phyloP scores from a whole-genome alignment of 1,140 invertebrate genomes.

The Periplaneta americana region DNA sequence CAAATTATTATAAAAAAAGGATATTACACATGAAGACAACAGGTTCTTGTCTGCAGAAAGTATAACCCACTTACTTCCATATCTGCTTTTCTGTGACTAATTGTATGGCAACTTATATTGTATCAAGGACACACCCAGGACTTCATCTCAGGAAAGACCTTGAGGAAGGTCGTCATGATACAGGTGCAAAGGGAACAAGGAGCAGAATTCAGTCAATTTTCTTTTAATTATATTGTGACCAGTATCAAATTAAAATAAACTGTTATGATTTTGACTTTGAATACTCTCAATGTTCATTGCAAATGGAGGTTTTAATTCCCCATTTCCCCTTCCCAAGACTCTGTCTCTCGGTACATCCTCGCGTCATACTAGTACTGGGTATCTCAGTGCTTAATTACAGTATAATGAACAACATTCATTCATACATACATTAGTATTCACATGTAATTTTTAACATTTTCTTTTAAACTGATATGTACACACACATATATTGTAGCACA shows the following conservation, averaged over 20 bases:
- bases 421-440: slow-evolving; percentile 8
- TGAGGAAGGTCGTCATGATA: no score
- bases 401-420: slow-evolving; percentile 1
- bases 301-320: not conserved
- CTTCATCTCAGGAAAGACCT: no score
- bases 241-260: not conserved
- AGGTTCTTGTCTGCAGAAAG: not conserved
- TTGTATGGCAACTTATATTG: not conserved
- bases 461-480: slow-evolving; percentile 8
- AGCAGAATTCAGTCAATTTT: no score
- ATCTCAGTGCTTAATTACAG: not conserved
- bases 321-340: not conserved
- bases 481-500: not conserved
- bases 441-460: slow-evolving; percentile 1
- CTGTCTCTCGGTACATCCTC: not conserved
- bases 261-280: not conserved
- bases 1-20: not conserved
- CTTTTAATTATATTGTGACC: no score
- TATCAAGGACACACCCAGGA: no score
- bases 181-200: no score
- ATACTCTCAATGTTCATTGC: not conserved
- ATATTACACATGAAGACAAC: not conserved
- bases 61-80: not conserved
- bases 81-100: not conserved
- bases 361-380: not conserved